Conservation (phyloP, 2,888 invertebrate genomes). For the Polymixis flavicincta region DNA sequence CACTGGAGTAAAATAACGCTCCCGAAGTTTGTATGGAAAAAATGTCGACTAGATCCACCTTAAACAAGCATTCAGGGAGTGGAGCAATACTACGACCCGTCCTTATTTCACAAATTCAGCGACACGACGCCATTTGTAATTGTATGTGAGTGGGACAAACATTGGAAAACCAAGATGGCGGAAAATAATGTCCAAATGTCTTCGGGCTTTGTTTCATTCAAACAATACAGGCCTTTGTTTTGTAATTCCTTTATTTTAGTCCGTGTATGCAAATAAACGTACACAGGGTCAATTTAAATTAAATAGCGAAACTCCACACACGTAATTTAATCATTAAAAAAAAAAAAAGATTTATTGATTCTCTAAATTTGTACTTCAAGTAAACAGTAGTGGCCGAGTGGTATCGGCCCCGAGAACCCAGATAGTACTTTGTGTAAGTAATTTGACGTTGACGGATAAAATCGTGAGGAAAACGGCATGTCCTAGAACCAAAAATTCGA, state of each 20-base stretch:
- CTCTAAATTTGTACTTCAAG: no score
- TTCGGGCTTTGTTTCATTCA: slow-evolving; percentile 46
- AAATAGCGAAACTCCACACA: background rate
- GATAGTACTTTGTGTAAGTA: no score
- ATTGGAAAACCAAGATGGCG: slow-evolving; percentile 49
- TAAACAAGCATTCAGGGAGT: background rate
- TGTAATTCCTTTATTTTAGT: slow-evolving; percentile 48
- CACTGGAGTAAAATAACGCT: no score
- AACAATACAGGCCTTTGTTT: slow-evolving; percentile 51
- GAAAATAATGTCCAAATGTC: slow-evolving; percentile 38
- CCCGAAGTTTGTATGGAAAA: no score
- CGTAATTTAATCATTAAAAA: background rate
- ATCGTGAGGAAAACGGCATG: no score
- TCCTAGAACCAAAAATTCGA: no score
- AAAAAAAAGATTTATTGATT: background rate
- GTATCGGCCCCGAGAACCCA: no score
- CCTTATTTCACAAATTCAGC: slow-evolving; percentile 19
- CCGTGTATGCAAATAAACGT: slow-evolving; percentile 35
- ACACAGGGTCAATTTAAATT: background rate
- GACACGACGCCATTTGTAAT: slow-evolving; percentile 30
- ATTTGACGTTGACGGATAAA: no score
- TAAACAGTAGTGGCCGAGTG: no score
- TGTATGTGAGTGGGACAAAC: slow-evolving; percentile 16
- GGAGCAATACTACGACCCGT: slow-evolving; percentile 5
- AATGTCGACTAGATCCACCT: no score